Conservation (phyloP, 2,888 invertebrate genomes). For the Ellobium chinense region DNA sequence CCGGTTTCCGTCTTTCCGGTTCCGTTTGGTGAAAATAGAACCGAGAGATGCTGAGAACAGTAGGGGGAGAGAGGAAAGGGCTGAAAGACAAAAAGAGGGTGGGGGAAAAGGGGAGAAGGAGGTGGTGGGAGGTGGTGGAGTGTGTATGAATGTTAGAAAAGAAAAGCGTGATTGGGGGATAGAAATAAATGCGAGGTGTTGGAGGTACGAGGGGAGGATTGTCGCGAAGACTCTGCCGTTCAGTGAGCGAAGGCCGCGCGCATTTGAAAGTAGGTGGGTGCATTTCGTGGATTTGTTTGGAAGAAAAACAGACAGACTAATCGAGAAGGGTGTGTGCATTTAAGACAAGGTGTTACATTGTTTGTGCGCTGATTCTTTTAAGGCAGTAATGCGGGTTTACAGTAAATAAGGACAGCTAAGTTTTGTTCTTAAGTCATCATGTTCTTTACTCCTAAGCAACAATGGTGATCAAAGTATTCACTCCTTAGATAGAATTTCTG, state of each 20-base stretch:
- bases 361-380: no score
- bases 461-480: no score
- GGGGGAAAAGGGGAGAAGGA: no score
- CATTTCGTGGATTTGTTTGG: no score
- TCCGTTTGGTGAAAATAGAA: constrained; percentile 20
- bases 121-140: background rate
- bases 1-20: constrained; percentile 42
- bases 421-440: no score
- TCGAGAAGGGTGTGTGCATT: no score
- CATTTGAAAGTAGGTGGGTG: background rate
- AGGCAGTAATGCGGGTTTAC: no score
- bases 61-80: background rate
- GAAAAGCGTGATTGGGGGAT: background rate
- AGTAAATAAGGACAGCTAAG: no score
- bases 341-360: no score
- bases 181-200: background rate
- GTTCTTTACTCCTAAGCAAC: no score
- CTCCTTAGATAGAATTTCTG: no score
- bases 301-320: no score
- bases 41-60: background rate
- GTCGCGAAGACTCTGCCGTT: background rate
- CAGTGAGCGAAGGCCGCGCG: background rate
- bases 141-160: background rate
- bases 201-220: background rate
- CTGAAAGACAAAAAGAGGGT: background rate